Percentiles rank a stretch among this genome's conserved stretches.
phyloP scores from a whole-genome alignment of 2,888 invertebrate species.

The Priocnemis perturbator region DNA sequence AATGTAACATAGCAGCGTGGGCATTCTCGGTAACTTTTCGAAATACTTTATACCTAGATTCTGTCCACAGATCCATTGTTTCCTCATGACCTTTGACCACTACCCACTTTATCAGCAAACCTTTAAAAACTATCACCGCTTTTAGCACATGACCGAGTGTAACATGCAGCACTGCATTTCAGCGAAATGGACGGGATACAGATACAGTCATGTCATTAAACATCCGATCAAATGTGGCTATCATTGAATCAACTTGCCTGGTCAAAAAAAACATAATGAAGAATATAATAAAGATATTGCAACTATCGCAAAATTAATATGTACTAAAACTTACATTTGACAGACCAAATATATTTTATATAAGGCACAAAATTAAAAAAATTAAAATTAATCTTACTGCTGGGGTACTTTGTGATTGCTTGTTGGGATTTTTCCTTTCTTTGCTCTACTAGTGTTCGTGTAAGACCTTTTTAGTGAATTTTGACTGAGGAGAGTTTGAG shows the following conservation, averaged over 20 bases:
- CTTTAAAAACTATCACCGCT: constrained; percentile 93
- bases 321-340: background rate
- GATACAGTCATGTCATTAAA: constrained; percentile 90
- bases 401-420: constrained; percentile 92
- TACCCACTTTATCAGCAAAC: constrained; percentile 96
- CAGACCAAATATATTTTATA: background rate
- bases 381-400: constrained; percentile 77
- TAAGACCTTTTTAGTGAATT: constrained; percentile 93
- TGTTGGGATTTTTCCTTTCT: constrained; percentile 87
- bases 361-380: background rate
- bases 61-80: constrained; percentile 92
- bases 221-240: constrained; percentile 85
- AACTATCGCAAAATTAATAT: background rate
- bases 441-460: constrained; percentile 86
- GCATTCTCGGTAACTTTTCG: constrained; percentile 96
- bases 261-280: background rate
- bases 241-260: constrained; percentile 87
- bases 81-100: constrained; percentile 94
- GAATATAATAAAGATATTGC: background rate
- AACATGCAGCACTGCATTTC: constrained; percentile 93
- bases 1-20: constrained; percentile 96
- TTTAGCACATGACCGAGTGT: constrained; percentile 89
- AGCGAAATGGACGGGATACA: constrained; percentile 90
- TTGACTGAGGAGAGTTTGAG: constrained; percentile 86
- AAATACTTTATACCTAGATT: constrained; percentile 93